phyloP scores from a whole-genome alignment of 2,797 vertebrate species.

The Morus bassanus region DNA sequence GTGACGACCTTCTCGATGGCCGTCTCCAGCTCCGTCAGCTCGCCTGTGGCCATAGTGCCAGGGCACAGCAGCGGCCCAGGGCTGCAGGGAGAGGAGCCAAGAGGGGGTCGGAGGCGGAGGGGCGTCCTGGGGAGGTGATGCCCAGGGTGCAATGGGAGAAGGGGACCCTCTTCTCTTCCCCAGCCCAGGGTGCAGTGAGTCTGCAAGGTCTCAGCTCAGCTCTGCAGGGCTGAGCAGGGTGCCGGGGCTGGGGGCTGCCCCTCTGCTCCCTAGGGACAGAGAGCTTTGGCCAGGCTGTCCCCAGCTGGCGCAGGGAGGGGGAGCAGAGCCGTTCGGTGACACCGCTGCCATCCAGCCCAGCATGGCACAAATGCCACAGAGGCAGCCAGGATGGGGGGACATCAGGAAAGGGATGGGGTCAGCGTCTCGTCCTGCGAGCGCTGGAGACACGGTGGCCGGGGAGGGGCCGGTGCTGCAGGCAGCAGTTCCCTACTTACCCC shows the following conservation, averaged over 20 bases:
- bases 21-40: constrained; percentile 66
- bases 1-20: constrained; percentile 72
- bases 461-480: neutral
- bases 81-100: neutral
- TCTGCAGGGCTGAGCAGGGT: neutral
- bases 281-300: neutral
- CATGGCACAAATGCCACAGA: neutral
- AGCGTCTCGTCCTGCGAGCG: neutral
- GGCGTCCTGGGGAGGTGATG: rapidly evolving
- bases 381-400: neutral
- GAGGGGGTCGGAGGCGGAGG: rapidly evolving
- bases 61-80: rapidly evolving
- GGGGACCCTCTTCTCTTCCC: neutral
- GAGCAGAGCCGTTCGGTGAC: rapidly evolving
- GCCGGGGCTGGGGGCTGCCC: neutral
- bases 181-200: neutral
- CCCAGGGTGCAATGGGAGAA: rapidly evolving
- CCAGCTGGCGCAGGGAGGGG: rapidly evolving
- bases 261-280: neutral
- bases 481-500: neutral
- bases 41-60: neutral
- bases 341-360: rapidly evolving
- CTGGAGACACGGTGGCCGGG: rapidly evolving
- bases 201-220: neutral
- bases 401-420: neutral